Evolutionary conservation across 2,888 invertebrate species (phyloP).

Genomic region (Cheilosia urbana): DNA sequence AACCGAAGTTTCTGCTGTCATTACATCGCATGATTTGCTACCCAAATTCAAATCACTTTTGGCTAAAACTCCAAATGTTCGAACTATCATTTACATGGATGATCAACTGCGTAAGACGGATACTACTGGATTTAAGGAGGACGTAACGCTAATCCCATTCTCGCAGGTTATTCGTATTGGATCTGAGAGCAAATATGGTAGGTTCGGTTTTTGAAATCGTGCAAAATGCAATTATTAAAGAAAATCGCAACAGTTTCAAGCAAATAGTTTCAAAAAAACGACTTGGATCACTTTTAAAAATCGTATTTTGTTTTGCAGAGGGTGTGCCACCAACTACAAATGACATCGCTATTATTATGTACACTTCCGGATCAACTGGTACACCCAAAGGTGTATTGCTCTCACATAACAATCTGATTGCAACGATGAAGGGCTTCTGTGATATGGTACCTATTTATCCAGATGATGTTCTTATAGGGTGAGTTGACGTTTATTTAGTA

Average conservation of each 20-base stretch:
- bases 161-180: slow-evolving; percentile 88
- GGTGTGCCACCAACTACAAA: slow-evolving; percentile 87
- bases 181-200: slow-evolving; percentile 84
- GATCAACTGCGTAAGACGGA: slow-evolving; percentile 92
- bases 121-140: slow-evolving; percentile 88
- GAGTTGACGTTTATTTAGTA: slow-evolving; percentile 56
- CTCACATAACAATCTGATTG: slow-evolving; percentile 92
- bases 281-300: no score
- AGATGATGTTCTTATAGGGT: slow-evolving; percentile 93
- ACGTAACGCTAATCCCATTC: slow-evolving; percentile 90
- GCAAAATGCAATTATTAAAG: no score
- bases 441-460: slow-evolving; percentile 89
- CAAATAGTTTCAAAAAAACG: no score
- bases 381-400: slow-evolving; percentile 95
- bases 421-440: slow-evolving; percentile 91
- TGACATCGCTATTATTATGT: slow-evolving; percentile 99
- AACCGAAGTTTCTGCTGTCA: slow-evolving; percentile 96
- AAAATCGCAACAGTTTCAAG: no score
- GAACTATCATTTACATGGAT: slow-evolving; percentile 93
- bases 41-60: slow-evolving; percentile 94
- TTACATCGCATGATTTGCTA: slow-evolving; percentile 96
- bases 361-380: slow-evolving; percentile 99
- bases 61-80: slow-evolving; percentile 89
- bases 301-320: slow-evolving; percentile 82
- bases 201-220: slow-evolving; percentile 69